Evolutionary conservation across 2,113 vertebrate genomes (phyloP).

Genomic region (Eurystomus gularis): DNA sequence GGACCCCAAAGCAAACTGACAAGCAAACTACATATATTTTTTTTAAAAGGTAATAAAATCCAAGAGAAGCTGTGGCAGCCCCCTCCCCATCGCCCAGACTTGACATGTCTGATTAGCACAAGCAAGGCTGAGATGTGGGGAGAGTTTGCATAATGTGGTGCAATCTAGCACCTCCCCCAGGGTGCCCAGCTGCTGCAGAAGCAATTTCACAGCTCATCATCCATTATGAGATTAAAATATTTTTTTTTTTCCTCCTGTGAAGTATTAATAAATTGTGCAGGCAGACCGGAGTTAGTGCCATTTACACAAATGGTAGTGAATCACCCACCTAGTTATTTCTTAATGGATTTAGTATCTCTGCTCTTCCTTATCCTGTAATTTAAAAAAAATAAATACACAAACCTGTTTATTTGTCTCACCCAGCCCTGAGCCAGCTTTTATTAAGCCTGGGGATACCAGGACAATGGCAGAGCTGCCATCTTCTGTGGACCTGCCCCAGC

Average conservation of each 20-base stretch:
- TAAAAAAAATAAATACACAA: slow-evolving; percentile 48
- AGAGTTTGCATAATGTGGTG: slow-evolving; percentile 62
- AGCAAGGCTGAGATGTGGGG: slow-evolving; percentile 44
- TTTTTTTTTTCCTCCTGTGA: slow-evolving; percentile 48
- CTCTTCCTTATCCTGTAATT: slow-evolving; percentile 45
- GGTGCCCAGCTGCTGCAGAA: slow-evolving; percentile 63
- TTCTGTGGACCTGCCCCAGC: not conserved
- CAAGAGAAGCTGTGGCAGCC: not conserved
- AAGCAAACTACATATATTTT: not conserved
- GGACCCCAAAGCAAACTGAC: not conserved
- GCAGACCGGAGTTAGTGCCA: slow-evolving; percentile 47
- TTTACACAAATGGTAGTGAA: slow-evolving; percentile 67
- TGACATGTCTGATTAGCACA: slow-evolving; percentile 50
- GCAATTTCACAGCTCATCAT: slow-evolving; percentile 72
- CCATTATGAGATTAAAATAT: slow-evolving; percentile 69
- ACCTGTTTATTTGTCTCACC: slow-evolving; percentile 50
- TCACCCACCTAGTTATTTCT: slow-evolving; percentile 65
- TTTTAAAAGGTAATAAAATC: not conserved
- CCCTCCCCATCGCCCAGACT: not conserved
- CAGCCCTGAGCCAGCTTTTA: not conserved
- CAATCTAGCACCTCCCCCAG: slow-evolving; percentile 70
- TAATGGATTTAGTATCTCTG: slow-evolving; percentile 65
- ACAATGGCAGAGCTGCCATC: slow-evolving; percentile 6
- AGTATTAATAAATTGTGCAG: slow-evolving; percentile 70
- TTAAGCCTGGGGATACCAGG: not conserved